phyloP scores from a whole-genome alignment of 2,888 invertebrate genomes.

The Prenolepis imparis region DNA sequence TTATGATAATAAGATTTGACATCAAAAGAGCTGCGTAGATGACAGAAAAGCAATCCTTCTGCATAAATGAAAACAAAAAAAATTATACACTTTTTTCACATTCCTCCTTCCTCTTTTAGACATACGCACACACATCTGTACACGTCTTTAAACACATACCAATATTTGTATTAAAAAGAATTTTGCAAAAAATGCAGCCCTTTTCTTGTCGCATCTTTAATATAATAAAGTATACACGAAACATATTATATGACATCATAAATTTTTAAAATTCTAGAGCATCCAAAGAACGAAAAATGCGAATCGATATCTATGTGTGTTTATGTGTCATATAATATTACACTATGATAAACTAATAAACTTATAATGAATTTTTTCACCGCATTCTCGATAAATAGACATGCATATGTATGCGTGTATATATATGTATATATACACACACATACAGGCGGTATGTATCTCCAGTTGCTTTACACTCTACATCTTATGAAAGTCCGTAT shows the following conservation, averaged over 20 bases:
- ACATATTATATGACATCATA: background rate
- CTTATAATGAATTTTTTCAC: background rate
- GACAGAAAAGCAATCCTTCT: background rate
- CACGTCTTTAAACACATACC: background rate
- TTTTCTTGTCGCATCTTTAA: background rate
- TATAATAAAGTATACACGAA: background rate
- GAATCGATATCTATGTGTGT: constrained; percentile 46
- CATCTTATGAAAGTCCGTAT: background rate
- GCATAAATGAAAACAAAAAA: background rate
- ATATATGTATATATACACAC: background rate
- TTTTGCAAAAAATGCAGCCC: background rate
- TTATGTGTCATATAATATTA: constrained; percentile 14
- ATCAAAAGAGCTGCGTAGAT: background rate
- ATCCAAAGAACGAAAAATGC: constrained; percentile 51
- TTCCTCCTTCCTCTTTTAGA: background rate
- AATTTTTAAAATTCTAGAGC: background rate
- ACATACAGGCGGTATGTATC: background rate
- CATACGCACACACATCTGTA: background rate
- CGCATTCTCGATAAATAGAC: background rate
- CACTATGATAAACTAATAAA: constrained; percentile 32
- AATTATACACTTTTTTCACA: background rate
- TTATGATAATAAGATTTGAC: constrained; percentile 25
- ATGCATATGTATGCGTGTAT: background rate
- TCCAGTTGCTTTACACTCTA: background rate
- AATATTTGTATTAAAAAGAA: background rate